phyloP scores from a whole-genome alignment of 2,797 vertebrate species.

The Lophotriccus pileatus region DNA sequence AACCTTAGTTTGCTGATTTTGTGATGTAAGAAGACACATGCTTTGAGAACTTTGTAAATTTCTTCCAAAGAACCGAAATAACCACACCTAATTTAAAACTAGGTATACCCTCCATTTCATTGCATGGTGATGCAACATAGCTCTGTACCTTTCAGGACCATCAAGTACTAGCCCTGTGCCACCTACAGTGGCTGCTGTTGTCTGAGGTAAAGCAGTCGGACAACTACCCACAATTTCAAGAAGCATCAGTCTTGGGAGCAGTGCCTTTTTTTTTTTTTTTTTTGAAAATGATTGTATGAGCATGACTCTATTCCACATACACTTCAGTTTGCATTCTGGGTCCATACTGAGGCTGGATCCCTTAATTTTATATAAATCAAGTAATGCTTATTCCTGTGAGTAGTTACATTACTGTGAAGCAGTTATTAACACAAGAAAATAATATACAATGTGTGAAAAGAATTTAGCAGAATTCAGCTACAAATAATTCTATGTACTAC shows the following conservation, averaged over 20 bases:
- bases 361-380: not conserved
- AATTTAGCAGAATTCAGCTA: not conserved
- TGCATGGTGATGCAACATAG: not conserved
- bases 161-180: not conserved
- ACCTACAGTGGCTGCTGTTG: not conserved
- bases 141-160: not conserved
- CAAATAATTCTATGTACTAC: not conserved
- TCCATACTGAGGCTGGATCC: not conserved
- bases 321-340: not conserved
- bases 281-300: not conserved
- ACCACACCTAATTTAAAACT: fast-evolving
- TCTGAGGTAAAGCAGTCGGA: not conserved
- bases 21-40: fast-evolving
- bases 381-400: not conserved
- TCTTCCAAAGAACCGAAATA: not conserved
- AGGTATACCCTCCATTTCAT: not conserved
- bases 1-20: fast-evolving
- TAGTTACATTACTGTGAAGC: not conserved
- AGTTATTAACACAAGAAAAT: not conserved
- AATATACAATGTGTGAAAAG: not conserved
- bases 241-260: not conserved
- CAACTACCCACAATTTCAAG: not conserved
- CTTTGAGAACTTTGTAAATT: not conserved
- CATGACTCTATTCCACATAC: not conserved
- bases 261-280: not conserved